phyloP scores from a whole-genome alignment of 2,797 vertebrate genomes.

The Monodelphis domestica region DNA sequence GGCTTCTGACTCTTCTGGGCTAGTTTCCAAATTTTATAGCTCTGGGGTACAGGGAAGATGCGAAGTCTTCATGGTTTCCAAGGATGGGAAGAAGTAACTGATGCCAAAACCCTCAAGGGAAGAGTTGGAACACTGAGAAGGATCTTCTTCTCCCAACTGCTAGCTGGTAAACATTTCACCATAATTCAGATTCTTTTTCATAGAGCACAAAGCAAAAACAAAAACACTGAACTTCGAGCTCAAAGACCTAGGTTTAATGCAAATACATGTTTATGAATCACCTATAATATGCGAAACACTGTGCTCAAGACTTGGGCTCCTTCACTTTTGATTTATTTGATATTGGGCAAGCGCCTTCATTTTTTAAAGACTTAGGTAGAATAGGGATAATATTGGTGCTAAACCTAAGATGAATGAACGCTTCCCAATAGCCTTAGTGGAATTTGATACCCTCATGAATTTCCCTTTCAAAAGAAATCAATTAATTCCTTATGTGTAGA shows the following conservation, averaged over 20 bases:
- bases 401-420: neutral
- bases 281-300: no score
- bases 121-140: conserved; percentile 9
- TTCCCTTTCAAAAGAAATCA: neutral
- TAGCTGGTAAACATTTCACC: neutral
- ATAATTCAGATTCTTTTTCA: neutral
- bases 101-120: conserved; percentile 30
- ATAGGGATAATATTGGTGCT: neutral
- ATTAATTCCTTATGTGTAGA: neutral
- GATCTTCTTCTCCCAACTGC: neutral
- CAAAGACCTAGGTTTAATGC: neutral
- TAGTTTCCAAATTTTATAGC: conserved; percentile 45
- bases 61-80: conserved; percentile 36
- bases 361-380: neutral
- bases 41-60: conserved; percentile 5
- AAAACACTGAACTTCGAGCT: neutral
- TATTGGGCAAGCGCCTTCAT: neutral
- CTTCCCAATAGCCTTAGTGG: neutral
- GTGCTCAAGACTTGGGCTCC: neutral
- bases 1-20: conserved; percentile 22
- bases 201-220: neutral
- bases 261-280: neutral
- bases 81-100: conserved; percentile 42
- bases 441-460: neutral
- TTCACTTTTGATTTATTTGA: neutral